Conservation (phyloP, 2,888 invertebrate species). For the Drosophila engyochracea region DNA sequence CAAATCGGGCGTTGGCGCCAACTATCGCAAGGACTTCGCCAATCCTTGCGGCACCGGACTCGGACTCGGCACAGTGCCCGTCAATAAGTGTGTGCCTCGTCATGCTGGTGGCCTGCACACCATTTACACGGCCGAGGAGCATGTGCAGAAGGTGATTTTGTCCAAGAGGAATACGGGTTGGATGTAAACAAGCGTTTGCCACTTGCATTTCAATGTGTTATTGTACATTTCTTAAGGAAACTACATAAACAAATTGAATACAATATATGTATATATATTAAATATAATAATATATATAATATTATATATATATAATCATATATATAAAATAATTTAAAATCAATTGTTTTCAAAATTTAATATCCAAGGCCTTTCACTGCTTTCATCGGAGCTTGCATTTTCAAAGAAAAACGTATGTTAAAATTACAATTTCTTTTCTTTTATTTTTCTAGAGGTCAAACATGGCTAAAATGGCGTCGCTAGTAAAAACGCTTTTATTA, state of each 20-base stretch:
- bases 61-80: conserved; percentile 34
- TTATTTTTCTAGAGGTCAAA: background rate
- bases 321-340: background rate
- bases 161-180: conserved; percentile 69
- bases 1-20: conserved; percentile 80
- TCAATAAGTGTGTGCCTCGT: conserved; percentile 85
- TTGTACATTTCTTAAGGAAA: too few relatives aligned
- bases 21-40: conserved; percentile 77
- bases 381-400: background rate
- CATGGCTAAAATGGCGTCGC: background rate
- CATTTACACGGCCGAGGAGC: conserved; percentile 89
- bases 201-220: background rate
- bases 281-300: background rate
- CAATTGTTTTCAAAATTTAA: background rate
- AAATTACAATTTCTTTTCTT: background rate
- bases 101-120: conserved; percentile 93
- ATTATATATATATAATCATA: background rate
- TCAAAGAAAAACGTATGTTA: background rate
- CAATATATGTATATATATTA: background rate
- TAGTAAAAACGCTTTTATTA: background rate
- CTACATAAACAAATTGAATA: background rate
- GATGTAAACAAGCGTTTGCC: conserved; percentile 32
- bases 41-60: conserved; percentile 71
- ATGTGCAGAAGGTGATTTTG: conserved; percentile 85
- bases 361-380: background rate